These are phyloP conservation scores for Notodonta dromedarius DNA, from an alignment of 2,888 invertebrate genomes.

Conservation along the genomic window DNA sequence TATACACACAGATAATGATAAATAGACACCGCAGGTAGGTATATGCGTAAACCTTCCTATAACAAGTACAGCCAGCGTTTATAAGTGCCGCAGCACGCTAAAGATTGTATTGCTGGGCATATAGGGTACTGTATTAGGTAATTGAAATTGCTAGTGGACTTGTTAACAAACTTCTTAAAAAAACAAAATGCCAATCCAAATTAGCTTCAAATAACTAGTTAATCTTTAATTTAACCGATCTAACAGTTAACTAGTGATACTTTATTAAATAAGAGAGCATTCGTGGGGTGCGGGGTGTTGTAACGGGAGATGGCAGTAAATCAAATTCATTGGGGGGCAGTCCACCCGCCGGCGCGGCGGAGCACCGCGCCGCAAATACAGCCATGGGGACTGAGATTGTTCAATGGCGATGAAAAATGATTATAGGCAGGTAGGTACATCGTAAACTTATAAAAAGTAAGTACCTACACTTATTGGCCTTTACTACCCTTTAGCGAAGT, in stretches of 20 bases:
- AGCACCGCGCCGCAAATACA: constrained; percentile 4
- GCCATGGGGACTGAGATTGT: constrained; percentile 17
- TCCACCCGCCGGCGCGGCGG: constrained; percentile 8
- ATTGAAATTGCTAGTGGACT: no score
- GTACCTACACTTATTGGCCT: no score
- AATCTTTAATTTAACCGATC: constrained; percentile 11
- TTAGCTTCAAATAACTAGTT: constrained; percentile 9
- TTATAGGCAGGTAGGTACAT: not conserved
- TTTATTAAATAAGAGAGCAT: constrained; percentile 33
- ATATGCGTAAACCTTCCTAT: no score
- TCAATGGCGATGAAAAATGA: not conserved
- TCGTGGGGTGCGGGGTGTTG: constrained; percentile 37
- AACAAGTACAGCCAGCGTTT: no score
- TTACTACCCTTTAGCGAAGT: no score
- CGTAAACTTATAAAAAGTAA: no score
- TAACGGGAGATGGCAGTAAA: constrained; percentile 56
- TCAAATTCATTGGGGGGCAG: constrained; percentile 39
- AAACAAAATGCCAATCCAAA: not conserved
- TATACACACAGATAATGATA: no score
- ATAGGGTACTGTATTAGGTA: no score
- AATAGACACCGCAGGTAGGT: no score
- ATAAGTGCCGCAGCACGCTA: no score
- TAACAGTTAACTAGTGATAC: constrained; percentile 13
- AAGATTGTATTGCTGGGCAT: no score
- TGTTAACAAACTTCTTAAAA: no score